phyloP scores from a whole-genome alignment of 2,113 vertebrate genomes.

The Loxodonta africana region DNA sequence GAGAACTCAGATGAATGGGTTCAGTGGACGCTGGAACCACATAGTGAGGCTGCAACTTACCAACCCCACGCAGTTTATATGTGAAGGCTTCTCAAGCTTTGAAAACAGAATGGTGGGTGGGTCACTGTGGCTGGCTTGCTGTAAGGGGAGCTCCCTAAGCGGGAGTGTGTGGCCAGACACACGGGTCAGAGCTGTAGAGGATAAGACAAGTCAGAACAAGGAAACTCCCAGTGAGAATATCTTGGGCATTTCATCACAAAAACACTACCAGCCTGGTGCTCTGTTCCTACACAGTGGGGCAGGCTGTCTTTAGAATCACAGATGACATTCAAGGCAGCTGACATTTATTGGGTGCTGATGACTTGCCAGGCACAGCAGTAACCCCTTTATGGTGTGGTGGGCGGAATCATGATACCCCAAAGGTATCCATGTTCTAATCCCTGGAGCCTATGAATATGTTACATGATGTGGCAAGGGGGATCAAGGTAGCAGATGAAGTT shows the following conservation, averaged over 20 bases:
- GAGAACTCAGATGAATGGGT: not conserved
- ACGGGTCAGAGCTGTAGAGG: not conserved
- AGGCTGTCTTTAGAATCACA: conserved; percentile 12
- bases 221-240: not conserved
- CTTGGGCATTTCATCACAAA: not conserved
- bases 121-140: not conserved
- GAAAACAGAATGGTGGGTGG: not conserved
- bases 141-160: not conserved
- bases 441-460: not conserved
- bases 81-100: not conserved
- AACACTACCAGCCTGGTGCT: not conserved
- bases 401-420: not conserved
- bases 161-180: not conserved
- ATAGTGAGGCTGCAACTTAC: not conserved
- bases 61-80: not conserved
- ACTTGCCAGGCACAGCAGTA: not conserved
- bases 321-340: not conserved
- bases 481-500: not conserved
- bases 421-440: not conserved
- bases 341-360: not conserved
- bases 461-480: not conserved
- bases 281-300: not conserved
- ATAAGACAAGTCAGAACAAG: not conserved
- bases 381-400: not conserved
- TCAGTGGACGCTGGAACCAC: not conserved